Conservation (phyloP, 2,888 invertebrate genomes). For the Leptopilina myrica region DNA sequence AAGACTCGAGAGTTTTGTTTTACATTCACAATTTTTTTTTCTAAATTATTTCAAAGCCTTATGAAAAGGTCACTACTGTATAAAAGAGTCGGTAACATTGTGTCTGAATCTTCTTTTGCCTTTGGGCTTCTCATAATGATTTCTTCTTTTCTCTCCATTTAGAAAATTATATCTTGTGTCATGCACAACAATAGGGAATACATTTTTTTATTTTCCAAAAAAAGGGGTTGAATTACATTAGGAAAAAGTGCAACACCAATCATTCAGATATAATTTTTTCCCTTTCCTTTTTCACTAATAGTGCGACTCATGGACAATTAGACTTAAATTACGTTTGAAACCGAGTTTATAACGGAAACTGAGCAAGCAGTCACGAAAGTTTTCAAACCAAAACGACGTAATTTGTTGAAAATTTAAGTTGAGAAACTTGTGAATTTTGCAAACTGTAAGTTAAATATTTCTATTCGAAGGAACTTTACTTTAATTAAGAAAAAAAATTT, state of each 20-base stretch:
- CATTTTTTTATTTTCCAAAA: background rate
- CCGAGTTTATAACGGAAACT: background rate
- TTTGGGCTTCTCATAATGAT: slow-evolving; percentile 8
- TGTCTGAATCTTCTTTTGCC: background rate
- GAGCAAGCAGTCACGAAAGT: background rate
- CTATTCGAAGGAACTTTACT: background rate
- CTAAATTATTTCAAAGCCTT: background rate
- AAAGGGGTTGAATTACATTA: background rate
- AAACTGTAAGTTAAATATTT: slow-evolving; percentile 19
- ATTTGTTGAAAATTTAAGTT: background rate
- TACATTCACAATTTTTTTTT: background rate
- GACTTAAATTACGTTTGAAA: background rate
- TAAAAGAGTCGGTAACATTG: background rate
- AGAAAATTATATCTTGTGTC: slow-evolving; percentile 20
- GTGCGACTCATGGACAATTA: background rate
- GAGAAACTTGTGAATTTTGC: slow-evolving; percentile 5
- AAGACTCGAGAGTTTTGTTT: no score
- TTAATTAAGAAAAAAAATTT: no score
- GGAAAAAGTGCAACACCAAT: no score
- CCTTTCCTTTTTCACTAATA: no score
- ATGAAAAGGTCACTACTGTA: background rate
- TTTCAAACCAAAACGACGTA: background rate
- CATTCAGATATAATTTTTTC: no score
- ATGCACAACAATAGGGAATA: background rate
- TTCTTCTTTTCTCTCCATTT: background rate